Conservation (phyloP, 1,140 invertebrate genomes). For the Calephelis nemesis region DNA sequence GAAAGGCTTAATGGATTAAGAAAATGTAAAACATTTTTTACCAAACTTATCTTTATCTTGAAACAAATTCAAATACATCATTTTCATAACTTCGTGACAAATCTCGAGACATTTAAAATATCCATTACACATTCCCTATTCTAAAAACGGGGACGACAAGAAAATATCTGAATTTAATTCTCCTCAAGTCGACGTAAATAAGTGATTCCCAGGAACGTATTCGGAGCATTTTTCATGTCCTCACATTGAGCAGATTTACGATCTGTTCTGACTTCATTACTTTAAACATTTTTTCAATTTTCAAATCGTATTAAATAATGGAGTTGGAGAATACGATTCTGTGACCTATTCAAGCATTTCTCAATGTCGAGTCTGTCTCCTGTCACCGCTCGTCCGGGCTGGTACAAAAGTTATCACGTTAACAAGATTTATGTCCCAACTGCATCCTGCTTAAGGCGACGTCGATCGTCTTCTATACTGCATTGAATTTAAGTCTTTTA, state of each 20-base stretch:
- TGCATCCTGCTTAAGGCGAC: slow-evolving; percentile 38
- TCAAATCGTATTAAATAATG: slow-evolving; percentile 36
- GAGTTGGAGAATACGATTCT: slow-evolving; percentile 32
- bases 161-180: slow-evolving; percentile 37
- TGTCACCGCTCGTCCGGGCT: slow-evolving; percentile 35
- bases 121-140: slow-evolving; percentile 18
- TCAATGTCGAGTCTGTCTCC: slow-evolving; percentile 38
- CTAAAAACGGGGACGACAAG: slow-evolving; percentile 21
- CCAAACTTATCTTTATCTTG: too few relatives aligned
- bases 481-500: slow-evolving; percentile 26
- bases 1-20: too few relatives aligned
- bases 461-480: slow-evolving; percentile 38
- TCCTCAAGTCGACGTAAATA: slow-evolving; percentile 40
- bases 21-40: too few relatives aligned
- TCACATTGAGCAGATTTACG: slow-evolving; percentile 45
- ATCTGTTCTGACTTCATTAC: slow-evolving; percentile 39
- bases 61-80: slow-evolving; percentile 11
- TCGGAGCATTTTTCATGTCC: slow-evolving; percentile 58
- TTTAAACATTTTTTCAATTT: slow-evolving; percentile 48
- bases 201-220: slow-evolving; percentile 47
- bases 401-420: slow-evolving; percentile 49
- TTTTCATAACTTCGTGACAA: slow-evolving; percentile 14
- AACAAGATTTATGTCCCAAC: slow-evolving; percentile 45
- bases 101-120: slow-evolving; percentile 21
- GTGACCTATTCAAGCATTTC: slow-evolving; percentile 37